Evolutionary conservation across 2,888 invertebrate genomes (phyloP).

Genomic region (Acrocera orbiculus): DNA sequence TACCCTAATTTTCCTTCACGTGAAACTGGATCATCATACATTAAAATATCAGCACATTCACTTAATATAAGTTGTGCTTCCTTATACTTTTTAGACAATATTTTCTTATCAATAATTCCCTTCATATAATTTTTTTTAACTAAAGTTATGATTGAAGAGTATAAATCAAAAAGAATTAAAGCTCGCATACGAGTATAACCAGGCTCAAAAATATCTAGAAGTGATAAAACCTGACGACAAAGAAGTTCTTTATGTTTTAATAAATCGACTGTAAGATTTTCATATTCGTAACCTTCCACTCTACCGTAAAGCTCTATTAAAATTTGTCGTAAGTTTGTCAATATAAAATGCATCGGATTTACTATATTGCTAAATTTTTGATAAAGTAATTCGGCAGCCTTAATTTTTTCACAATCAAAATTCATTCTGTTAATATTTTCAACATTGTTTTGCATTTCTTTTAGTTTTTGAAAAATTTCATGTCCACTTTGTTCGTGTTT

Average conservation of each 20-base stretch:
- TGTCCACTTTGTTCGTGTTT: constrained; percentile 41
- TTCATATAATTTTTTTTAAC: constrained; percentile 46
- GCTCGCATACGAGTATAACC: constrained; percentile 62
- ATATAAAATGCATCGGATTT: constrained; percentile 59
- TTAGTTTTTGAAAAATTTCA: constrained; percentile 43
- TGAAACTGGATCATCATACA: constrained; percentile 39
- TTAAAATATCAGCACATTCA: constrained; percentile 46
- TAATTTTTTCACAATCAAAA: constrained; percentile 40
- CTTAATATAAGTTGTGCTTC: constrained; percentile 45
- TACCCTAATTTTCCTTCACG: constrained; percentile 25
- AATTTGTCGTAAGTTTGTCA: constrained; percentile 46
- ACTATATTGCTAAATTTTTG: constrained; percentile 48
- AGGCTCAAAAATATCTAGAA: constrained; percentile 56
- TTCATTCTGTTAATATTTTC: constrained; percentile 42
- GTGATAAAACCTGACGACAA: constrained; percentile 47
- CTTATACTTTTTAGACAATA: constrained; percentile 42
- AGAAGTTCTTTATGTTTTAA: constrained; percentile 58
- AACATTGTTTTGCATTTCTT: constrained; percentile 48
- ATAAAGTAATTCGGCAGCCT: constrained; percentile 43
- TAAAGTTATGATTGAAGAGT: constrained; percentile 54
- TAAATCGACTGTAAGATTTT: constrained; percentile 52
- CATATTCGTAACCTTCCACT: constrained; percentile 48
- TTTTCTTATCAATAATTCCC: constrained; percentile 38
- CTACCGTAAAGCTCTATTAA: constrained; percentile 65
- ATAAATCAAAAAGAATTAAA: constrained; percentile 62